phyloP scores from a whole-genome alignment of 2,797 vertebrate species.

The Steatocranus sp. region DNA sequence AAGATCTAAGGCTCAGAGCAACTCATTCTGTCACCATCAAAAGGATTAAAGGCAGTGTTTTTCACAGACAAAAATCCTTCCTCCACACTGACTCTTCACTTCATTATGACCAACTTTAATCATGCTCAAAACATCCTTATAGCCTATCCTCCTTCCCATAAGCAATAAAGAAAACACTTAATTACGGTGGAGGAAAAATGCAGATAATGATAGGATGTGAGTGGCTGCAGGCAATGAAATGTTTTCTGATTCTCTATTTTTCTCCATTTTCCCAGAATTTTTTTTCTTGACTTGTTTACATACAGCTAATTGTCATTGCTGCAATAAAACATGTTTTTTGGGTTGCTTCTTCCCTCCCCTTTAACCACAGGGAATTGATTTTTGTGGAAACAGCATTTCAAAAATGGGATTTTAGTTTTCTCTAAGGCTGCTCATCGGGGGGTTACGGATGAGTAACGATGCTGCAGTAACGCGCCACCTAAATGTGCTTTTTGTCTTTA shows the following conservation, averaged over 20 bases:
- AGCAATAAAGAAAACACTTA: conserved; percentile 75
- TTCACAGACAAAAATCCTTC: conserved; percentile 44
- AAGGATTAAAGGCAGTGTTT: conserved; percentile 45
- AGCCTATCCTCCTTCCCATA: conserved; percentile 69
- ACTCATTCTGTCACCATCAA: conserved; percentile 57
- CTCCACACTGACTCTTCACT: conserved; percentile 49
- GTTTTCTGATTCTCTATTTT: conserved; percentile 67
- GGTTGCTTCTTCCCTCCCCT: conserved; percentile 30
- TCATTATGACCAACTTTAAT: conserved; percentile 72
- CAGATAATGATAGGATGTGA: conserved; percentile 77
- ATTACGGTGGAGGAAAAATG: conserved; percentile 74
- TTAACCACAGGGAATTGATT: conserved; percentile 51
- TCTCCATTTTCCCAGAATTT: conserved; percentile 61
- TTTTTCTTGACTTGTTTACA: conserved; percentile 67
- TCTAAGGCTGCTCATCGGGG: conserved; percentile 13
- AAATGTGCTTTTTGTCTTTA: conserved; percentile 15
- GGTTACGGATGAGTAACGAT: conserved; percentile 3
- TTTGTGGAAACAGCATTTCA: conserved; percentile 38
- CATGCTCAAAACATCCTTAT: conserved; percentile 70
- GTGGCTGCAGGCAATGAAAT: conserved; percentile 62
- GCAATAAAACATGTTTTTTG: conserved; percentile 62
- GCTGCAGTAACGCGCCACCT: conserved; percentile 25
- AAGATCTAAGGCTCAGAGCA: conserved; percentile 45
- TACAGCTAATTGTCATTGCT: conserved; percentile 64
- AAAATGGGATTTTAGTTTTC: conserved; percentile 51